Evolutionary conservation across 2,113 vertebrate species (phyloP).

Genomic region (Grammomys dolichurus): DNA sequence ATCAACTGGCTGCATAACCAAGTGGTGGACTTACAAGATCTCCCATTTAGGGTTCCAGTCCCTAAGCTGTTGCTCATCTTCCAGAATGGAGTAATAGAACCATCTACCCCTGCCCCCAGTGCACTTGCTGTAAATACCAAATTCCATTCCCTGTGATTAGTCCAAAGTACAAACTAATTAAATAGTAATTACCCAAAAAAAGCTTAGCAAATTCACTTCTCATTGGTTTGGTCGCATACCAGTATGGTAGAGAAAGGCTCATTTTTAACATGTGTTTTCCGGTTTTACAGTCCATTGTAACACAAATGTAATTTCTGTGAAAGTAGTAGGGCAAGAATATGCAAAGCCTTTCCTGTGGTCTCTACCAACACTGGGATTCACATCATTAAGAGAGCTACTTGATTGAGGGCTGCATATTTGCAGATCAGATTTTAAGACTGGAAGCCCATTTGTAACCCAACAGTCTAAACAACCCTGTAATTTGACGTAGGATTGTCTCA

Average conservation of each 20-base stretch:
- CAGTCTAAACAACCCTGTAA: conserved; percentile 70
- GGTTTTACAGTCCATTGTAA: conserved; percentile 56
- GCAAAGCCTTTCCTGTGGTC: conserved; percentile 37
- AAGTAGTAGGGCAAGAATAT: conserved; percentile 43
- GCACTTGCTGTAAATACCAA: neutral
- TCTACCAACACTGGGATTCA: conserved; percentile 47
- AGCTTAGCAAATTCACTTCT: conserved; percentile 9
- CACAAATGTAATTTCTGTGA: conserved; percentile 66
- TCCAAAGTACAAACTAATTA: conserved; percentile 27
- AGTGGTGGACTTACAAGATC: neutral
- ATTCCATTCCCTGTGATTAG: neutral
- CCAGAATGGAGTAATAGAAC: neutral
- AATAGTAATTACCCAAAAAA: conserved; percentile 14
- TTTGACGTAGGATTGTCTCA: conserved; percentile 61
- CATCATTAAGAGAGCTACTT: conserved; percentile 64
- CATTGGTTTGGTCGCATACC: neutral
- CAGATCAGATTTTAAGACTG: conserved; percentile 70
- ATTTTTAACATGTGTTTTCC: conserved; percentile 13
- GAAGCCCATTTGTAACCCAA: conserved; percentile 70
- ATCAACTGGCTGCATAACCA: neutral
- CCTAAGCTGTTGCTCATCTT: neutral
- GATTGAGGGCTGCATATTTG: conserved; percentile 71
- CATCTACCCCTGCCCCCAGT: neutral
- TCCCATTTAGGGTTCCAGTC: neutral
- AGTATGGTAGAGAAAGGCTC: neutral